phyloP scores from a whole-genome alignment of 92 coral and sea anemone species.

The Phenganax stokvisi region DNA sequence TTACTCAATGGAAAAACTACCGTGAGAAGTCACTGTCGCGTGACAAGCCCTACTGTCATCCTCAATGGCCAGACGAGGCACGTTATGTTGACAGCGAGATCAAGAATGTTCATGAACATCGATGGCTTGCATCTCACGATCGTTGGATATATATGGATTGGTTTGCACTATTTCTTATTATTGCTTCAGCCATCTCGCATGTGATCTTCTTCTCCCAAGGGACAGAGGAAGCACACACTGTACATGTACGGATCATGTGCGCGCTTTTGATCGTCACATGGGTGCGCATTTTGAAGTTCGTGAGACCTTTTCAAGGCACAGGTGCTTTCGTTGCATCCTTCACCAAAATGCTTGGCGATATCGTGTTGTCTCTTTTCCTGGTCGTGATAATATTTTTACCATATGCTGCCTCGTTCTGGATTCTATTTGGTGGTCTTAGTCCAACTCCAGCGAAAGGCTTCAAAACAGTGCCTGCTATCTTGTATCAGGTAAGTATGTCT shows the following conservation, averaged over 20 bases:
- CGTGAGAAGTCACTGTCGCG: conserved; percentile 68
- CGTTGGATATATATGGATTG: conserved; percentile 90
- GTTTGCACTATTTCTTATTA: conserved; percentile 65
- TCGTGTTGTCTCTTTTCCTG: conserved; percentile 68
- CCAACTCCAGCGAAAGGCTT: conserved; percentile 63
- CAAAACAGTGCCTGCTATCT: conserved; percentile 56
- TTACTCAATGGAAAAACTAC: conserved; percentile 76
- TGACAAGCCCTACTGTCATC: conserved; percentile 84
- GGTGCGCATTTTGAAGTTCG: conserved; percentile 84
- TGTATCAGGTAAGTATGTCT: conserved; percentile 46
- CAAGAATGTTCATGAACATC: conserved; percentile 60
- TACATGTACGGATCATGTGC: conserved; percentile 70
- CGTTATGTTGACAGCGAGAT: conserved; percentile 81
- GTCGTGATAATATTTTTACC: conserved; percentile 74
- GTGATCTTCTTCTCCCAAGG: conserved; percentile 52
- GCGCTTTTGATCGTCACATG: conserved; percentile 71
- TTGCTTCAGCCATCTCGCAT: conserved; percentile 63
- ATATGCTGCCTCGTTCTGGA: conserved; percentile 95
- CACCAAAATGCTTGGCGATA: conserved; percentile 67
- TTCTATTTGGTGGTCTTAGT: conserved; percentile 60
- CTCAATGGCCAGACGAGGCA: conserved; percentile 98
- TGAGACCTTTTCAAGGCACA: conserved; percentile 78
- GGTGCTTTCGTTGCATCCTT: conserved; percentile 92
- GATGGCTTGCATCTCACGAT: conserved; percentile 68
- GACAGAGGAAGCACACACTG: conserved; percentile 43